Evolutionary conservation across 2,113 vertebrate species (phyloP).

Genomic region (Rutilus rutilus): DNA sequence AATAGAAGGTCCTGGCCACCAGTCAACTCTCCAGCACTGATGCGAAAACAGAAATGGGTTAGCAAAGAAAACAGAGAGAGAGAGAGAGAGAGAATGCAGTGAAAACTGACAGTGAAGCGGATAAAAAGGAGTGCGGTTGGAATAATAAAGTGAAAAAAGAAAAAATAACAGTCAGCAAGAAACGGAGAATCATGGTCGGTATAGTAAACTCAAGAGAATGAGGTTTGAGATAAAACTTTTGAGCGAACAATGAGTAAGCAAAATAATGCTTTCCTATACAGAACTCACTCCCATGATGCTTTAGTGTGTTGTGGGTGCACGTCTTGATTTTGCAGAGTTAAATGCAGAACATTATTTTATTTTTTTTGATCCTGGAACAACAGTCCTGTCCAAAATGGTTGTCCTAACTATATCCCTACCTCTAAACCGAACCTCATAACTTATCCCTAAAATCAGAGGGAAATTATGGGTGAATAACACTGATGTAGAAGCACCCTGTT

Average conservation of each 20-base stretch:
- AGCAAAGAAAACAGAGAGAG: conserved; percentile 35
- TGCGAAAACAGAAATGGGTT: conserved; percentile 12
- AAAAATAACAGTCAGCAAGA: background rate
- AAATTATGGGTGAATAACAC: too few relatives aligned
- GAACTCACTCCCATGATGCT: background rate
- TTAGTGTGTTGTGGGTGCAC: background rate
- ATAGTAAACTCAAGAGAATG: conserved; percentile 43
- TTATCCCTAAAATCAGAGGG: too few relatives aligned
- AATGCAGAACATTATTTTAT: too few relatives aligned
- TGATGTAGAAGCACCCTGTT: too few relatives aligned
- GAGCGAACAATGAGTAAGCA: background rate
- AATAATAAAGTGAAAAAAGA: conserved; percentile 13
- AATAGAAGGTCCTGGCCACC: conserved; percentile 32
- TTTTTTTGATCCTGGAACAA: too few relatives aligned
- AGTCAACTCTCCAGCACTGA: conserved; percentile 8
- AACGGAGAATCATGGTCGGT: background rate
- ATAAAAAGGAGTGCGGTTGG: background rate
- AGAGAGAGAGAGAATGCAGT: background rate
- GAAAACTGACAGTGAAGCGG: background rate
- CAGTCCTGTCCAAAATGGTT: too few relatives aligned
- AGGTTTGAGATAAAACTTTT: background rate
- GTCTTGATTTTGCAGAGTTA: too few relatives aligned
- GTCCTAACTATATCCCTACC: too few relatives aligned
- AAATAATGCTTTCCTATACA: background rate
- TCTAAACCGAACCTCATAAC: too few relatives aligned